A percentile compares a stretch with the other conserved stretches of the same genome.
These are phyloP conservation scores for Phalloptychus januarius DNA, from an alignment of 2,797 vertebrate species.

Conservation along the genomic window DNA sequence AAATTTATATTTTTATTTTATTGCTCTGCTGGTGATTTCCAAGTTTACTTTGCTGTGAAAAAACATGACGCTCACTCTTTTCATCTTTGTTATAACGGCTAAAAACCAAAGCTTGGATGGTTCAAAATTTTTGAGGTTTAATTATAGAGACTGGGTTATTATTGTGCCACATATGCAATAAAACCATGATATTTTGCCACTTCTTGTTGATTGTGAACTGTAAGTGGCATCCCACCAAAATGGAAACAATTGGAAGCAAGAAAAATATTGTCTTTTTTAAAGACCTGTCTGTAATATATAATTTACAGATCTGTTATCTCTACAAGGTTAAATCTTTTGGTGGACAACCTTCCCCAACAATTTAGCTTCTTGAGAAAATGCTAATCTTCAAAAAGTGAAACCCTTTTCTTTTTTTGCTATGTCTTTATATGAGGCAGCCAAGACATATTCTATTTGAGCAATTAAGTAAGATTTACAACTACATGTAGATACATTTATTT, in stretches of 20 bases:
- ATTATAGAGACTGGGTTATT: too few relatives aligned
- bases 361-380: background rate
- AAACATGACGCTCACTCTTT: too few relatives aligned
- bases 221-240: background rate
- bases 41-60: too few relatives aligned
- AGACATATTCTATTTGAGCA: background rate
- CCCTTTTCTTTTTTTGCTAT: background rate
- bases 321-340: background rate
- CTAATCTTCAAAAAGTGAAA: background rate
- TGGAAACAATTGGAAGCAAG: background rate
- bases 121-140: too few relatives aligned
- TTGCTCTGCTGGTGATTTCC: too few relatives aligned
- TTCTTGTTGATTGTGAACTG: background rate
- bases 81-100: too few relatives aligned
- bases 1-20: too few relatives aligned
- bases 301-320: background rate
- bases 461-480: background rate
- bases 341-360: background rate
- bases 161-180: background rate
- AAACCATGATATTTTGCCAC: background rate
- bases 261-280: background rate
- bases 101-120: too few relatives aligned
- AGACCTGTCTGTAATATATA: background rate
- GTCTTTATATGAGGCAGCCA: background rate
- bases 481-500: conserved; percentile 21